Conservation (phyloP, 2,888 invertebrate genomes). For the Blera fallax region DNA sequence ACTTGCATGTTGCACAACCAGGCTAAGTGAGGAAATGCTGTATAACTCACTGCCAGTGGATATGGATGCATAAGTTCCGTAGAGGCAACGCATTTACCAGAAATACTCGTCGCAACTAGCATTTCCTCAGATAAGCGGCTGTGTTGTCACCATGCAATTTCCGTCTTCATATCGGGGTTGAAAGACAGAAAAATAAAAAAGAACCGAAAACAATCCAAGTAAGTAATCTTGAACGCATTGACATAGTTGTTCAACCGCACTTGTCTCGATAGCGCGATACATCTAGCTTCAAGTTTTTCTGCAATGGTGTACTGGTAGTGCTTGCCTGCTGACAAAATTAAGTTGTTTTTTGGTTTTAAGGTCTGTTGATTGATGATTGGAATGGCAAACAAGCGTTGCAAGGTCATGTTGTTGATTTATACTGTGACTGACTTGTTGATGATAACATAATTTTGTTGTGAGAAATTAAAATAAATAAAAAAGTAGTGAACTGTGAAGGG, state of each 20-base stretch:
- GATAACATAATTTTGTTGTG: neutral
- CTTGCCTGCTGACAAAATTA: constrained; percentile 14
- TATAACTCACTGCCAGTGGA: constrained; percentile 45
- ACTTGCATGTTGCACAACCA: constrained; percentile 61
- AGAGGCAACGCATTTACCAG: constrained; percentile 13
- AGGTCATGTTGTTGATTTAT: constrained; percentile 4
- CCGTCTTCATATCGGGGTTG: constrained; percentile 52
- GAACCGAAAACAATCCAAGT: neutral
- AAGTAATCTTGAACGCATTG: constrained; percentile 45
- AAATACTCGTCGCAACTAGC: constrained; percentile 29
- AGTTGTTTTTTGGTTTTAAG: constrained; percentile 20
- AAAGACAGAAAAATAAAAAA: constrained; percentile 4
- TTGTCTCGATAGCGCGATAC: constrained; percentile 8
- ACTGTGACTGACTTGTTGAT: neutral
- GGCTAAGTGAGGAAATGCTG: constrained; percentile 52
- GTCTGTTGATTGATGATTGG: constrained; percentile 36
- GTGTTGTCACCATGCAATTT: constrained; percentile 60
- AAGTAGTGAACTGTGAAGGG: constrained; percentile 12
- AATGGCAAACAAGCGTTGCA: constrained; percentile 17
- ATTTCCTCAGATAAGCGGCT: constrained; percentile 50
- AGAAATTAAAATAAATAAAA: neutral
- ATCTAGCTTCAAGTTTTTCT: neutral
- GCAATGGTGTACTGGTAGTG: neutral
- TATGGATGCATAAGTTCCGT: constrained; percentile 53
- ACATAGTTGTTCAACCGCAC: constrained; percentile 43